Percentiles rank a stretch among this genome's conserved stretches.
These are phyloP conservation scores for Enteromius treurensis DNA, from an alignment of 2,797 vertebrate species.

Conservation along the genomic window DNA sequence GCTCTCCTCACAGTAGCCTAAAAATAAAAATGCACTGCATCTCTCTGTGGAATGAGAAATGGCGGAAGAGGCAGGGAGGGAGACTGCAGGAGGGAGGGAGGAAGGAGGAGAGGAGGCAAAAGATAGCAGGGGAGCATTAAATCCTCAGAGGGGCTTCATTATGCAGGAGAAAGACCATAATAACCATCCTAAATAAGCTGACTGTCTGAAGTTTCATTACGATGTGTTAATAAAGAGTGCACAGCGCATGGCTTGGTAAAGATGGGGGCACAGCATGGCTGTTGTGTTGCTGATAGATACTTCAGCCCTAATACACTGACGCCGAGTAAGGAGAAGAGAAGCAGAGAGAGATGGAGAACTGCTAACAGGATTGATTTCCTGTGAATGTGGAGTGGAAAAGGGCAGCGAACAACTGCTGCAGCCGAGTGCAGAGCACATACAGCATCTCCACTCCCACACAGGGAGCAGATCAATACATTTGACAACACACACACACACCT, in stretches of 20 bases:
- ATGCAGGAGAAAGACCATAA: conserved; percentile 47
- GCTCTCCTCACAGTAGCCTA: conserved; percentile 42
- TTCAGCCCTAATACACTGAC: conserved; percentile 40
- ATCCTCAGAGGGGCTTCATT: conserved; percentile 56
- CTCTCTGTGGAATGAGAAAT: conserved; percentile 42
- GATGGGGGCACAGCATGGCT: conserved; percentile 23
- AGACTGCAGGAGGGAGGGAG: conserved; percentile 34
- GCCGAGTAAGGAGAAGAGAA: conserved; percentile 67
- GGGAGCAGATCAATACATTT: conserved; percentile 66
- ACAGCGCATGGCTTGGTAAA: conserved; percentile 23
- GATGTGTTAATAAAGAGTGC: conserved; percentile 33
- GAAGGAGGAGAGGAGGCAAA: conserved; percentile 18
- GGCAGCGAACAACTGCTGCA: conserved; percentile 68
- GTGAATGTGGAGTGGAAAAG: conserved; percentile 76
- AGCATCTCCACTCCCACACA: conserved; percentile 66
- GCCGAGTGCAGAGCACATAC: conserved; percentile 68
- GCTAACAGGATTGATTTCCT: conserved; percentile 83
- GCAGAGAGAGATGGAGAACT: conserved; percentile 59
- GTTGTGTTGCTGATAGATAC: conserved; percentile 22
- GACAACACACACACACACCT: conserved; percentile 56
- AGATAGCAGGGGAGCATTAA: conserved; percentile 43
- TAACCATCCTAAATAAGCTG: conserved; percentile 38
- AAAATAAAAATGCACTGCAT: conserved; percentile 54
- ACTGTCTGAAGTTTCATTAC: conserved; percentile 36
- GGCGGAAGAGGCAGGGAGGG: neutral